A percentile compares a stretch with the other conserved stretches of the same genome.
Conservation (phyloP, 2,888 invertebrate species). For the Synanthedon vespiformis region DNA sequence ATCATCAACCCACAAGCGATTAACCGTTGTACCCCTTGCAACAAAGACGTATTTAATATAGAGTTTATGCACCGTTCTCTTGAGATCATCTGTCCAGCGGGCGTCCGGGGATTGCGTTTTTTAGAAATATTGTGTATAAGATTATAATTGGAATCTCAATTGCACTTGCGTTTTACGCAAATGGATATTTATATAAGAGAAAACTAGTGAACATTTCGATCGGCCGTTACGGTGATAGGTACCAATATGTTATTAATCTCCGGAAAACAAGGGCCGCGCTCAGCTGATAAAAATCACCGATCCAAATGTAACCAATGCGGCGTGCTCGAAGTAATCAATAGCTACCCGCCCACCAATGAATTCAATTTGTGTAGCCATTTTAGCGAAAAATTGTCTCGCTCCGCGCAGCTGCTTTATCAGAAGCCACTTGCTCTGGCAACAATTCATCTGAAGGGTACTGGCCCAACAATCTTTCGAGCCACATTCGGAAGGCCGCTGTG, state of each 20-base stretch:
- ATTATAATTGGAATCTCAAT: no score
- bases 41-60: no score
- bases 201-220: no score
- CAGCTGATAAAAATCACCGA: constrained; percentile 1
- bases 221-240: no score
- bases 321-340: constrained; percentile 40
- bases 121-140: no score
- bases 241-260: not conserved
- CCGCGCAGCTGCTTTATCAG: constrained; percentile 49
- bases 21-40: no score
- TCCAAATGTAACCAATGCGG: constrained; percentile 15
- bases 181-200: no score
- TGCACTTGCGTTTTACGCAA: no score
- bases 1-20: no score
- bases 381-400: constrained; percentile 65
- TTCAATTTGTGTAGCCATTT: constrained; percentile 63
- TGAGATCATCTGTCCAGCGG: no score
- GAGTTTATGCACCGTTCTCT: no score
- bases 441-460: constrained; percentile 9
- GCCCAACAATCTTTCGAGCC: constrained; percentile 2
- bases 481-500: constrained; percentile 3
- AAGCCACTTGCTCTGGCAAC: constrained; percentile 4
- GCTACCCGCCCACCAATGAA: constrained; percentile 39
- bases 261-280: not conserved
- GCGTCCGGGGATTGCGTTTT: no score